Evolutionary conservation across 2,888 invertebrate species (phyloP), one percentile per base, ranked within the genome.

Genomic region (Patella ulyssiponensis): DNA sequence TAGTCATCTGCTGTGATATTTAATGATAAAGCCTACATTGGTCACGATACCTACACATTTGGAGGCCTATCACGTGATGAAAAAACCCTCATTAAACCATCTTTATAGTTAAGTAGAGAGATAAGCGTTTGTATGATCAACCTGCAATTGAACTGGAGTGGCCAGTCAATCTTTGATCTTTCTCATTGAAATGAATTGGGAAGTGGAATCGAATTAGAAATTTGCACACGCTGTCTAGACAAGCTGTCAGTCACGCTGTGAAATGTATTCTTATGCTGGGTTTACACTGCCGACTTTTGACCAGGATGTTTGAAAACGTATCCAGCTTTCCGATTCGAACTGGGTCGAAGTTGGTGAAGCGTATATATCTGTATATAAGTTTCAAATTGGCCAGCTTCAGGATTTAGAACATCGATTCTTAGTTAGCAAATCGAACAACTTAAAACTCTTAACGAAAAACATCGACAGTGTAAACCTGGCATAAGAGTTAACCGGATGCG

Each of bases 81-180:
- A 64, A 64, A 17, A 56, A 20, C 64, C n/a, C 20, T 64, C n/a
- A 20, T 64, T 64, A 64, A 64, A 64, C 20, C 23, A 64, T 64
- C 23, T 23, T 64, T 64, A 64, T 64, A 12, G 20, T 64, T 12
- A 64, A 64, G 64, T 64, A 64, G 64, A 9, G 23, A 64, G 64
- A 20, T 64, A 64, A 64, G 23, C 20, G 64, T 23, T 64, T 64
- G 64, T 64, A 23, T 64, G 64, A 64, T 64, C 64, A 64, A 64
- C 11, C 20, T 64, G 64, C 44, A 44, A 44, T 64, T 23, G 20
- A 64, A 64, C 64, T 64, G 20, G 14, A 64, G 64, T 23, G 23
- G 23, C 14, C 64, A 12, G 64, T 64, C 44, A 44, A 44, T 44
- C 64, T 64, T 64, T 64, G 64, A 64, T 64, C 64, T 64, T 14